These are phyloP conservation scores for Agrochola lota DNA, from an alignment of 2,888 invertebrate genomes.

Conservation along the genomic window DNA sequence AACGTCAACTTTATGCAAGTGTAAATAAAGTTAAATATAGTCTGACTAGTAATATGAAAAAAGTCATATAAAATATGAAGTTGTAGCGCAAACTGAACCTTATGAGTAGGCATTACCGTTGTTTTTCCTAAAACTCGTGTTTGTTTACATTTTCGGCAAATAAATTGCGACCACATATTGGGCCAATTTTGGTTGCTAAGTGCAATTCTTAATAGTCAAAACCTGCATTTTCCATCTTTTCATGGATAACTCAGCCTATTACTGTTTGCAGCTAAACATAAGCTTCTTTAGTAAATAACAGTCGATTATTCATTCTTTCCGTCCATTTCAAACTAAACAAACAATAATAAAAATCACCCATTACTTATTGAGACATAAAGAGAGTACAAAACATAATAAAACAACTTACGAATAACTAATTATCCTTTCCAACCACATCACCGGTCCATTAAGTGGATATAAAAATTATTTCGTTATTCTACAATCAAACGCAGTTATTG, in stretches of 20 bases:
- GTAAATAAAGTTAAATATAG: too few species aligned
- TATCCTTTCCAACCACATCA: constrained; percentile 33
- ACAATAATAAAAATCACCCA: not conserved
- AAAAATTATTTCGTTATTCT: constrained; percentile 74
- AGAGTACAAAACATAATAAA: not conserved
- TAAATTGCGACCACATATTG: too few species aligned
- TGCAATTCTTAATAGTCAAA: not conserved
- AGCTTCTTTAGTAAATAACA: not conserved
- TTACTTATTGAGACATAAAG: not conserved
- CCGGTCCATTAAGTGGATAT: constrained; percentile 73
- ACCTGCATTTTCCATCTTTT: not conserved
- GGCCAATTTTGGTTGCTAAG: not conserved
- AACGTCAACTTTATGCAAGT: too few species aligned
- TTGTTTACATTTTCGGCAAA: too few species aligned
- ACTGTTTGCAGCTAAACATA: not conserved
- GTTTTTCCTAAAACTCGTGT: too few species aligned
- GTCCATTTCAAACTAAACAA: not conserved
- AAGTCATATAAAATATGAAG: too few species aligned
- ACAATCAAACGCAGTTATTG: constrained; percentile 74
- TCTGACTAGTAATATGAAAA: too few species aligned
- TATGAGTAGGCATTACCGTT: too few species aligned
- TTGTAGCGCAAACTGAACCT: too few species aligned
- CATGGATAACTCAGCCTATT: not conserved
- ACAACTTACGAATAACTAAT: constrained; percentile 1
- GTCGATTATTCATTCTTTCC: not conserved